Evolutionary conservation across 2,888 invertebrate genomes (phyloP).

Genomic region (Junonia oenone): DNA sequence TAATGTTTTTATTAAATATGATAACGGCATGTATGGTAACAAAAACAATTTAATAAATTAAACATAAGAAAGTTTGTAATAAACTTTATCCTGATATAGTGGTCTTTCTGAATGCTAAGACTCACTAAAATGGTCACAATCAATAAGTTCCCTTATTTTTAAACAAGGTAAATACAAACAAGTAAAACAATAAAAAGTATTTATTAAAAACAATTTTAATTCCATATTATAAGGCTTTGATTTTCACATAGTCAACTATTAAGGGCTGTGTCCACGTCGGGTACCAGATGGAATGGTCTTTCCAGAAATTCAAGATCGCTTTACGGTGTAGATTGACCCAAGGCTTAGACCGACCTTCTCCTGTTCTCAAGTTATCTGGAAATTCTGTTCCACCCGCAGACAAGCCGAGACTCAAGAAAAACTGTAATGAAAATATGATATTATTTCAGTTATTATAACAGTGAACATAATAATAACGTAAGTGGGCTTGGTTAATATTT

Average conservation of each 20-base stretch:
- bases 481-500: neutral
- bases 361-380: constrained; percentile 73
- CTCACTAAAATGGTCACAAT: no score
- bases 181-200: no score
- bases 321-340: constrained; percentile 81
- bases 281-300: constrained; percentile 73
- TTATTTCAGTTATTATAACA: neutral
- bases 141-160: no score
- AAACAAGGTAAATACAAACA: no score
- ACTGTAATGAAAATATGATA: constrained; percentile 60
- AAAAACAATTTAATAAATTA: no score
- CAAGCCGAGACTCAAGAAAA: constrained; percentile 83
- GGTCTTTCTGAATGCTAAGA: no score
- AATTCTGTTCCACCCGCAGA: constrained; percentile 85
- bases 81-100: no score
- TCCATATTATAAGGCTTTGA: constrained; percentile 43
- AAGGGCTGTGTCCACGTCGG: constrained; percentile 78
- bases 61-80: no score
- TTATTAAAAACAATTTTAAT: no score
- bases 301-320: constrained; percentile 81
- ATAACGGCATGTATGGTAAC: no score
- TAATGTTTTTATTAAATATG: no score
- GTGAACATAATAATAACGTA: neutral
- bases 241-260: constrained; percentile 80
- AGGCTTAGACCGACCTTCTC: constrained; percentile 70